Conservation (phyloP, 2,888 invertebrate genomes). For the Drosophila robusta region DNA sequence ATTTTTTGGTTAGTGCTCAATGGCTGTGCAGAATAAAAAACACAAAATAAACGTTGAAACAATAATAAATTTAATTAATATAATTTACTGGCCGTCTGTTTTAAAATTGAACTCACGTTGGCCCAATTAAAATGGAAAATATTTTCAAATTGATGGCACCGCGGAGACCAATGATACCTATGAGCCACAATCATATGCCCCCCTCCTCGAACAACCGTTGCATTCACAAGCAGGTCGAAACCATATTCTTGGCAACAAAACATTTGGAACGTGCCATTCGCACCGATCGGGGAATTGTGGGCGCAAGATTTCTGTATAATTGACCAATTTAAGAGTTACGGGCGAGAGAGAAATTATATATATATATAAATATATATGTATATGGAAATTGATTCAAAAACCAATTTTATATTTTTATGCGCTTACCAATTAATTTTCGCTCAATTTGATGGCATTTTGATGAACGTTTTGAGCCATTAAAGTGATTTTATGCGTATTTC, state of each 20-base stretch:
- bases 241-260: constrained; percentile 18
- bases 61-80: constrained; percentile 52
- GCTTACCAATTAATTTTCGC: constrained; percentile 23
- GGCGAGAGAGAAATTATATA: background rate
- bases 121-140: constrained; percentile 41
- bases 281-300: constrained; percentile 19
- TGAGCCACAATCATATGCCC: background rate
- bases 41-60: constrained; percentile 15
- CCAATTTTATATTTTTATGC: background rate
- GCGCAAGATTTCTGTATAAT: constrained; percentile 4
- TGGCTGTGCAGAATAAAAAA: background rate
- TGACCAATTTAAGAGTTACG: constrained; percentile 1
- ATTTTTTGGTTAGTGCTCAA: constrained; percentile 29
- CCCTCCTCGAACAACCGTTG: constrained; percentile 15
- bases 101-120: constrained; percentile 54
- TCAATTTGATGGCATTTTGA: constrained; percentile 41
- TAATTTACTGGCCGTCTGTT: constrained; percentile 35
- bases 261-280: constrained; percentile 44
- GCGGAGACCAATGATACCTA: constrained; percentile 6
- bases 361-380: background rate
- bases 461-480: constrained; percentile 25
- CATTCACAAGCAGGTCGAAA: constrained; percentile 24
- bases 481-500: constrained; percentile 25
- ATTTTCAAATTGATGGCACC: constrained; percentile 27
- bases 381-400: constrained; percentile 17